Percentiles rank a stretch among this genome's conserved stretches.
These are phyloP conservation scores for Phenganax subtilis DNA, from an alignment of 92 coral and sea anemone species.

Conservation along the genomic window DNA sequence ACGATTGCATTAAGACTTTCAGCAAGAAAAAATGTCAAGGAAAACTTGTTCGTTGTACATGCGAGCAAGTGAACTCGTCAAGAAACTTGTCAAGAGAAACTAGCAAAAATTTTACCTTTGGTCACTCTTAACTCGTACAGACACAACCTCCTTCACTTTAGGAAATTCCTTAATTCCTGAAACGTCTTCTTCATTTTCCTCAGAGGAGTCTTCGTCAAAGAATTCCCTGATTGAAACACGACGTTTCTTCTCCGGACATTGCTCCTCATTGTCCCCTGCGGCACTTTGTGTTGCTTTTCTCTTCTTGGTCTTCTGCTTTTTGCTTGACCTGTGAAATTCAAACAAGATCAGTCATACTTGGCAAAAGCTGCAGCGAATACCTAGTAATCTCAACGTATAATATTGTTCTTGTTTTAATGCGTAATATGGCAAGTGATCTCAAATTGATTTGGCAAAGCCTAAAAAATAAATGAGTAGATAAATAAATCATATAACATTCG, in stretches of 20 bases:
- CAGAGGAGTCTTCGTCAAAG: background rate
- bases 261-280: background rate
- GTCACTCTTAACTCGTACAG: too few species aligned
- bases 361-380: background rate
- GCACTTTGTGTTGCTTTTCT: conserved; percentile 21
- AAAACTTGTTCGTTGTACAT: background rate
- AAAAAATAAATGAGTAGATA: too few species aligned
- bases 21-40: background rate
- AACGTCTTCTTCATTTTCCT: background rate
- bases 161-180: background rate
- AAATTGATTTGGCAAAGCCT: too few species aligned
- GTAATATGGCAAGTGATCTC: too few species aligned
- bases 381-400: background rate
- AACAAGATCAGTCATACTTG: background rate
- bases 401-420: too few species aligned
- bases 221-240: background rate
- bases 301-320: background rate
- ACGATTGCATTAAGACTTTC: background rate
- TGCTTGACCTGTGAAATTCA: background rate
- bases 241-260: background rate
- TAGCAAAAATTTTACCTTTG: too few species aligned
- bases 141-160: conserved; percentile 1
- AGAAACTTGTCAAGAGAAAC: background rate
- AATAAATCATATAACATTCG: too few species aligned
- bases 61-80: background rate